Conservation (phyloP, 2,888 invertebrate genomes). For the Mycalesis mineus region DNA sequence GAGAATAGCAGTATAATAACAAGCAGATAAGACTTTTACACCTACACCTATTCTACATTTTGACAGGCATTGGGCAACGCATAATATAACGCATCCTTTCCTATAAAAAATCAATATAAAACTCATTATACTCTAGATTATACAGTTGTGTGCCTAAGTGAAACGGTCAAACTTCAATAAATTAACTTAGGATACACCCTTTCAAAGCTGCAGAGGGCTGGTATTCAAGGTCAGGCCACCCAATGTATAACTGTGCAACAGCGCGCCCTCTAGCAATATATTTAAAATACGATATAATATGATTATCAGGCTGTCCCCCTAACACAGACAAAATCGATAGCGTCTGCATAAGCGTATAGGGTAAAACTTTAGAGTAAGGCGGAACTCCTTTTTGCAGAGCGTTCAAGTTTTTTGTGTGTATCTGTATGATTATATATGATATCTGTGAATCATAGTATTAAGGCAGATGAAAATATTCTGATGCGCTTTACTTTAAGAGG, state of each 20-base stretch:
- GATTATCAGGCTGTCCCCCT: constrained; percentile 74
- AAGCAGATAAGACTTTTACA: too few relatives aligned
- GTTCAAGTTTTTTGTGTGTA: too few relatives aligned
- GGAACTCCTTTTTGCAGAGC: not conserved
- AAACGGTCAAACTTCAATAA: constrained; percentile 6
- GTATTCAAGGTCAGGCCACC: constrained; percentile 52
- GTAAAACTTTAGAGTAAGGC: constrained; percentile 39
- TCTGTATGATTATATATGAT: too few relatives aligned
- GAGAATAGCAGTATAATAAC: too few relatives aligned
- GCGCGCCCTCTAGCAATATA: constrained; percentile 55
- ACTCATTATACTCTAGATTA: too few relatives aligned
- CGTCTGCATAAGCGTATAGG: constrained; percentile 67
- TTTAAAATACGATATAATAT: constrained; percentile 74
- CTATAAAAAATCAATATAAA: too few relatives aligned
- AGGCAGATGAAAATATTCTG: too few relatives aligned
- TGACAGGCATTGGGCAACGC: too few relatives aligned
- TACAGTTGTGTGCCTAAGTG: not conserved
- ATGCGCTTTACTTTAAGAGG: too few relatives aligned
- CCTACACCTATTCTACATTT: too few relatives aligned
- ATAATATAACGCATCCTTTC: too few relatives aligned
- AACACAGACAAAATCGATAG: constrained; percentile 78
- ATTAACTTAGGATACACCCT: constrained; percentile 13
- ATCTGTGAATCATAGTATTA: too few relatives aligned
- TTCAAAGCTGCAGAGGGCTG: constrained; percentile 37
- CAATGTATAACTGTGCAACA: constrained; percentile 30